Percentiles rank a stretch among this genome's conserved stretches.
phyloP scores from a whole-genome alignment of 1,140 invertebrate species.

The Macrosteles quadrilineatus region DNA sequence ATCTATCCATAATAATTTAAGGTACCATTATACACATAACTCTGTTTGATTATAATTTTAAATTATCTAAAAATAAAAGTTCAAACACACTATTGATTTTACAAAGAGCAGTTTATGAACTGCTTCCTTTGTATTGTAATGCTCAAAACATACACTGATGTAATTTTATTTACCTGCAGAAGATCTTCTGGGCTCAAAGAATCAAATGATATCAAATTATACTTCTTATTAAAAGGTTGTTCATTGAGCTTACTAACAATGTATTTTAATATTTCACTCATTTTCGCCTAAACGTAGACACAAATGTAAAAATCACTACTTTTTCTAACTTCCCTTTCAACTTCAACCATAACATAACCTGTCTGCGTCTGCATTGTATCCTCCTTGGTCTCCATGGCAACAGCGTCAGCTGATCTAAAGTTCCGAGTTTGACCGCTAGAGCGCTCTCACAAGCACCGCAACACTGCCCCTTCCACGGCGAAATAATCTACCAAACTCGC shows the following conservation, averaged over 20 bases:
- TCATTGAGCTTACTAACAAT: slow-evolving; percentile 77
- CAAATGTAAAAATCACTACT: too few relatives aligned
- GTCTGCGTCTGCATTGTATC: too few relatives aligned
- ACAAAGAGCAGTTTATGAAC: too few relatives aligned
- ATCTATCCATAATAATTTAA: too few relatives aligned
- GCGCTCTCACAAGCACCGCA: not conserved
- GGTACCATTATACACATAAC: too few relatives aligned
- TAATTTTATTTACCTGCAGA: slow-evolving; percentile 66
- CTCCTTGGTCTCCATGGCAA: slow-evolving; percentile 22
- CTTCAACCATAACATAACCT: too few relatives aligned
- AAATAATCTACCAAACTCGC: slow-evolving; percentile 7
- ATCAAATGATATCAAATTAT: slow-evolving; percentile 84
- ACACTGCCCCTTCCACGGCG: not conserved
- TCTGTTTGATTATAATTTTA: too few relatives aligned
- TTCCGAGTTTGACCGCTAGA: not conserved
- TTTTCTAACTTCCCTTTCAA: too few relatives aligned
- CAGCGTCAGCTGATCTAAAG: not conserved
- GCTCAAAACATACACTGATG: too few relatives aligned
- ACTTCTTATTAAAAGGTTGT: slow-evolving; percentile 70
- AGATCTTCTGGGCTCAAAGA: slow-evolving; percentile 72
- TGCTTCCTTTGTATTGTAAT: too few relatives aligned
- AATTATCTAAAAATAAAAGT: too few relatives aligned
- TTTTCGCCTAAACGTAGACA: slow-evolving; percentile 24
- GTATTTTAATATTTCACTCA: slow-evolving; percentile 75
- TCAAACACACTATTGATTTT: too few relatives aligned